These are phyloP conservation scores for Noctua fimbriata DNA, from an alignment of 2,888 invertebrate species.

Conservation along the genomic window DNA sequence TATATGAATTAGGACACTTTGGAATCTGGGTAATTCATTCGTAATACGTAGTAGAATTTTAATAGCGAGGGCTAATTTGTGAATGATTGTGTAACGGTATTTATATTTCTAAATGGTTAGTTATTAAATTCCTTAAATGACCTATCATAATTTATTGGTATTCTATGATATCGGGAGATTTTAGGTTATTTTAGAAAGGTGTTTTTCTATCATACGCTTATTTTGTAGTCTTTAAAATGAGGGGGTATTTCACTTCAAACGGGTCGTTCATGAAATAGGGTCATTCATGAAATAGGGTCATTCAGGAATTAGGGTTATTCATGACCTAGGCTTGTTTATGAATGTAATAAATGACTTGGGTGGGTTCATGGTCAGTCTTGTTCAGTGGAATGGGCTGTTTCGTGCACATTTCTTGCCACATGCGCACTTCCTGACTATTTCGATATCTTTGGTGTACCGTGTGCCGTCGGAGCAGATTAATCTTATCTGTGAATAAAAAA, in stretches of 20 bases:
- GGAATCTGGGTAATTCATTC: background rate
- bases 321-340: slow-evolving; percentile 8
- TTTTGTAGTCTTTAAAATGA: slow-evolving; percentile 17
- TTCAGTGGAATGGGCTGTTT: slow-evolving; percentile 79
- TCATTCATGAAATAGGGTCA: background rate
- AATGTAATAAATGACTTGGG: slow-evolving; percentile 30
- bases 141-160: slow-evolving; percentile 16
- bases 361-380: slow-evolving; percentile 63
- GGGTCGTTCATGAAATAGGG: background rate
- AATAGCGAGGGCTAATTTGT: background rate
- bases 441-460: slow-evolving; percentile 98
- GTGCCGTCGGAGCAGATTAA: slow-evolving; percentile 98
- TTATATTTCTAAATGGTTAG: background rate
- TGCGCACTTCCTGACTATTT: slow-evolving; percentile 98
- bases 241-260: background rate
- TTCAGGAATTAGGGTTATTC: background rate
- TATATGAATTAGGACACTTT: background rate
- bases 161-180: background rate
- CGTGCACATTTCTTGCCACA: slow-evolving; percentile 96
- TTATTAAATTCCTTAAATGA: slow-evolving; percentile 10
- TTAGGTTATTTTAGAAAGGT: background rate
- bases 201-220: slow-evolving; percentile 11
- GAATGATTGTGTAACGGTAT: background rate
- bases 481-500: slow-evolving; percentile 92
- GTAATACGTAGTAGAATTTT: too few relatives aligned